Percentiles rank a stretch among this genome's conserved stretches.
Evolutionary conservation across 2,797 vertebrate species (phyloP).

Genomic region (Poliocrania exsul): DNA sequence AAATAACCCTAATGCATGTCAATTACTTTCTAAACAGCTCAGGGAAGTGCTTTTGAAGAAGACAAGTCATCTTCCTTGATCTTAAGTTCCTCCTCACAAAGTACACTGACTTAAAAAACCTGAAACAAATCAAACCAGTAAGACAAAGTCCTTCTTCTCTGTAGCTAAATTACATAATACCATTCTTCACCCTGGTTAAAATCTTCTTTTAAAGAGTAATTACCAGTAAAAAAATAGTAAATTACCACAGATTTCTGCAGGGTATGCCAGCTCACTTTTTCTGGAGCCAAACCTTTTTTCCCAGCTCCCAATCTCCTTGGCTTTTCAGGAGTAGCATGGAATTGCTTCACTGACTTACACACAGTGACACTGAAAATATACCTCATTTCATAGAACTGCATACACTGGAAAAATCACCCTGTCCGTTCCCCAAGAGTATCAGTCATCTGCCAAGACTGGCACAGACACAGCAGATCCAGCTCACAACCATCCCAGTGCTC

Average conservation of each 20-base stretch:
- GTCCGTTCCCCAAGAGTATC: not conserved
- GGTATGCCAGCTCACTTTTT: not conserved
- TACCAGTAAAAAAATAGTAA: not conserved
- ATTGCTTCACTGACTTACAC: not conserved
- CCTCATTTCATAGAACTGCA: not conserved
- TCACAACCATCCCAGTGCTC: not conserved
- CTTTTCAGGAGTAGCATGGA: not conserved
- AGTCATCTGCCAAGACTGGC: not conserved
- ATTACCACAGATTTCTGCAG: not conserved
- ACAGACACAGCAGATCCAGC: not conserved
- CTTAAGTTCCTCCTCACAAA: not conserved
- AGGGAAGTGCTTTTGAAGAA: not conserved
- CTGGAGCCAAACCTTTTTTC: not conserved
- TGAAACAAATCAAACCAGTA: not conserved
- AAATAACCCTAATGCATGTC: not conserved
- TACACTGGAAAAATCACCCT: not conserved
- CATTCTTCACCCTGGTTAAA: not conserved
- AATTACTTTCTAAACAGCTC: not conserved
- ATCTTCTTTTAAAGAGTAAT: not conserved
- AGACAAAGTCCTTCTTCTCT: not conserved
- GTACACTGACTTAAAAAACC: not conserved
- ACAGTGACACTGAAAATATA: not conserved
- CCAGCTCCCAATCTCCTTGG: not conserved
- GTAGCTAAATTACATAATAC: not conserved
- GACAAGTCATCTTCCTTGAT: not conserved